These are phyloP conservation scores for Mamestra brassicae DNA, from an alignment of 2,888 invertebrate genomes.

Conservation along the genomic window DNA sequence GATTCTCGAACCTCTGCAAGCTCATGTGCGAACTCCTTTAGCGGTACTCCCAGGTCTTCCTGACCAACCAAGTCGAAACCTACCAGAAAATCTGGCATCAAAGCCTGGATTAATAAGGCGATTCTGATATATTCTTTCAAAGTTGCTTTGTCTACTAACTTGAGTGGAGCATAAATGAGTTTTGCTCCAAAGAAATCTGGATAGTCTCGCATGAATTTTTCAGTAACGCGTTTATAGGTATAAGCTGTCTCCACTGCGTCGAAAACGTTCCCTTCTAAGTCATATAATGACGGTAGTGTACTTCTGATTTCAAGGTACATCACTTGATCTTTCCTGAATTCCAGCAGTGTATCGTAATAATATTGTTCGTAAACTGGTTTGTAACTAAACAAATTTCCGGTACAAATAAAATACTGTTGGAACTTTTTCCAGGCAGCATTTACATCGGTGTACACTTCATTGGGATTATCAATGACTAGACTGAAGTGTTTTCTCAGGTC, in stretches of 20 bases:
- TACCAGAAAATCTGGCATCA: constrained; percentile 93
- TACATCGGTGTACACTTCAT: constrained; percentile 86
- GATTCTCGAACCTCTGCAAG: constrained; percentile 86
- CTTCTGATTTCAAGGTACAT: constrained; percentile 93
- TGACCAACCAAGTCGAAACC: constrained; percentile 96
- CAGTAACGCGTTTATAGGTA: constrained; percentile 89
- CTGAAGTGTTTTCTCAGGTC: constrained; percentile 89
- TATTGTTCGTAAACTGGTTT: constrained; percentile 93
- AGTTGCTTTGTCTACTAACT: constrained; percentile 82
- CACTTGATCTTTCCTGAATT: constrained; percentile 92
- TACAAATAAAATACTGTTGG: constrained; percentile 88
- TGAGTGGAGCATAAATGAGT: constrained; percentile 93
- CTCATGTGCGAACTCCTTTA: constrained; percentile 90
- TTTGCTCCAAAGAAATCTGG: constrained; percentile 93
- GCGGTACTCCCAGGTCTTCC: constrained; percentile 93
- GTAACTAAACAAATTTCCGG: constrained; percentile 90
- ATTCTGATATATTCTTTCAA: constrained; percentile 86
- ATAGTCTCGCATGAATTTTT: constrained; percentile 91
- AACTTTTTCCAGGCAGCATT: constrained; percentile 92
- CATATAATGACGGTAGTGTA: constrained; percentile 92
- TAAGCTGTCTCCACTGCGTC: constrained; percentile 89
- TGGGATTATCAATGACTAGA: constrained; percentile 88
- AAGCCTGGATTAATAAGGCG: constrained; percentile 84
- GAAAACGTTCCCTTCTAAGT: constrained; percentile 91
- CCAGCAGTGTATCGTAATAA: constrained; percentile 92